Evolutionary conservation across 35 echinoderm and acorn worm species (phyloP), one percentile per base, ranked within the genome.

Genomic region (Stichopus chloronotus): DNA sequence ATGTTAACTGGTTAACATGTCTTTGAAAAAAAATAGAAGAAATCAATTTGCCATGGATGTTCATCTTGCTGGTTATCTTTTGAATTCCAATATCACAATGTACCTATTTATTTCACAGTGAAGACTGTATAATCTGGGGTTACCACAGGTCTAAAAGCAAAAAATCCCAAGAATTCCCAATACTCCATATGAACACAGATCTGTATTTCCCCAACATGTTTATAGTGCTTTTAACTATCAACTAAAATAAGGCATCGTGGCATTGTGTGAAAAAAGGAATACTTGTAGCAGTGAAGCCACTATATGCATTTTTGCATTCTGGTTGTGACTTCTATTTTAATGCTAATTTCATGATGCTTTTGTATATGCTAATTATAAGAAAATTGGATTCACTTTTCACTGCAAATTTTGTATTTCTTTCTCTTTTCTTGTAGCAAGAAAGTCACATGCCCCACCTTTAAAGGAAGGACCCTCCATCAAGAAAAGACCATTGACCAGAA

Each of bases 41-140:
- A 13, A 71, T 43, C 30, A 43, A 43, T 43, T 43, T 43, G 30
- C 3, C 30, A 13, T 11, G 63, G 63, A 71, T 71, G 11, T 71
- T 11, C 63, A 71, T 71, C 63, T 71, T 71, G 11, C n/a, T 71
- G 63, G 63, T n/a, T 71, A n/a, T 71, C 63, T 71, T 71, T 71
- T n/a, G n/a, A 71, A 71, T 71, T n/a, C 63, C 63, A 71, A 71
- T 71, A n/a, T 71, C 63, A 71, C n/a, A 71, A 71, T 71, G 63
- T n/a, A 71, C 63, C 63, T 71, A 71, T 71, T 71, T 71, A 71
- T 71, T 71, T 71, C 11, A 71, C n/a, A 71, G 63, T 11, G 4
- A 71, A 13, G 63, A 13, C 63, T 71, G 63, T n/a, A 71, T 71
- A 13, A n/a, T 13, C 63, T 13, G n/a, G 63, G 1, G n/a, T 13